Percentiles rank a stretch among this genome's conserved stretches.
Evolutionary conservation across 2,113 vertebrate species (phyloP).

Genomic region (Dicentrarchus labrax): DNA sequence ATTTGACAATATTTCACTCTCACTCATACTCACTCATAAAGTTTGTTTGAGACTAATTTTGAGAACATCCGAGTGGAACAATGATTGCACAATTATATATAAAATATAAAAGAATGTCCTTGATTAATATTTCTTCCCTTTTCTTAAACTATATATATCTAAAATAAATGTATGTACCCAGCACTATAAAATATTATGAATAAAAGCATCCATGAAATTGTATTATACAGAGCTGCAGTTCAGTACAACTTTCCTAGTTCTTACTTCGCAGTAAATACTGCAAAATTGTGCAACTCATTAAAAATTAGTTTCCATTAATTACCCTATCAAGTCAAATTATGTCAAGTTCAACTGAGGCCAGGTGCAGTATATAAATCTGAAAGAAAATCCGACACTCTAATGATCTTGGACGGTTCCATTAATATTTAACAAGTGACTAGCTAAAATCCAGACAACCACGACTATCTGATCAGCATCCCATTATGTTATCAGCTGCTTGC

Average conservation of each 20-base stretch:
- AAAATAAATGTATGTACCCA: not conserved
- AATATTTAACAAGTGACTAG: slow-evolving; percentile 23
- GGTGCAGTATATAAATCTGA: not conserved
- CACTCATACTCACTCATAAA: not conserved
- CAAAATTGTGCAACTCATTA: not conserved
- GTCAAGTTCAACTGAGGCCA: slow-evolving; percentile 1
- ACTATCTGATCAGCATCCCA: slow-evolving; percentile 1
- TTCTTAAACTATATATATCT: not conserved
- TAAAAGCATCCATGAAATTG: not conserved
- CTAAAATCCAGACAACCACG: slow-evolving; percentile 8
- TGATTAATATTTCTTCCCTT: not conserved
- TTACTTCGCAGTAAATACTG: not conserved
- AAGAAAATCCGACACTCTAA: not conserved
- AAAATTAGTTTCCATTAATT: not conserved
- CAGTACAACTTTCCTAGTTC: not conserved
- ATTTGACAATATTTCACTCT: not conserved
- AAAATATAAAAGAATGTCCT: too few relatives aligned
- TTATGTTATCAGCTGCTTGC: slow-evolving; percentile 2
- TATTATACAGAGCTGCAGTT: not conserved
- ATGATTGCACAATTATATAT: not conserved
- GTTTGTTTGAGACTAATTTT: not conserved
- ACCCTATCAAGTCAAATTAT: not conserved
- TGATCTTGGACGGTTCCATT: slow-evolving; percentile 4
- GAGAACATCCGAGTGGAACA: not conserved
- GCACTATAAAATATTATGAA: not conserved